A percentile compares a stretch with the other conserved stretches of the same genome.
phyloP scores from a whole-genome alignment of 1,140 invertebrate genomes.

The Zaprionus gabonicus region DNA sequence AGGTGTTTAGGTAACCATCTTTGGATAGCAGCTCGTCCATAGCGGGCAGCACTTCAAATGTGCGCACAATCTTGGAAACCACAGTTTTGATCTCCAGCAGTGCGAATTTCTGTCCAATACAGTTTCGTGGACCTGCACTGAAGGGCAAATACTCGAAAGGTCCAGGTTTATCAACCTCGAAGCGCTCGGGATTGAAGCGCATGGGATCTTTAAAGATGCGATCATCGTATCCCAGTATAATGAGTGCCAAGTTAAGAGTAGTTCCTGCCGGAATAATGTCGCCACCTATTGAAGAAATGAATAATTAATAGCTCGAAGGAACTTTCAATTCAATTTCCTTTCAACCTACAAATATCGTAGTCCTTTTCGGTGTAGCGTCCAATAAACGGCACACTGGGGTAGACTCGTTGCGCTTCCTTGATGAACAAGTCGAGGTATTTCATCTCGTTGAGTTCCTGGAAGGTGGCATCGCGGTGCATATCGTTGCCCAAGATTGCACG shows the following conservation, averaged over 20 bases:
- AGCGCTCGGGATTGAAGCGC: slow-evolving; percentile 91
- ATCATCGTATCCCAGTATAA: slow-evolving; percentile 69
- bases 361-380: slow-evolving; percentile 84
- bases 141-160: slow-evolving; percentile 88
- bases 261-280: slow-evolving; percentile 58
- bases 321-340: not conserved
- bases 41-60: slow-evolving; percentile 73
- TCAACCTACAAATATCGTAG: slow-evolving; percentile 61
- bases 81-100: slow-evolving; percentile 85
- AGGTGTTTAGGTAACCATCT: slow-evolving; percentile 64
- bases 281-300: slow-evolving; percentile 50
- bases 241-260: slow-evolving; percentile 56
- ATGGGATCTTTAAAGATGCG: slow-evolving; percentile 89
- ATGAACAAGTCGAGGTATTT: slow-evolving; percentile 89
- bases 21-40: slow-evolving; percentile 67
- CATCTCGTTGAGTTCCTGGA: slow-evolving; percentile 87
- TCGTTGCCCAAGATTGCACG: slow-evolving; percentile 84
- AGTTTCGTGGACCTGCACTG: slow-evolving; percentile 80
- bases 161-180: slow-evolving; percentile 85
- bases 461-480: slow-evolving; percentile 84
- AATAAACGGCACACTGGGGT: slow-evolving; percentile 89
- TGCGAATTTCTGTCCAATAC: slow-evolving; percentile 85
- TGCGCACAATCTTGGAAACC: slow-evolving; percentile 84
- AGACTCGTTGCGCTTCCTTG: slow-evolving; percentile 87
- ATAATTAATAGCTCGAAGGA: no score